Base-by-base conservation (phyloP, 2,888 invertebrate species). In the Escarpia spicata region DNA sequence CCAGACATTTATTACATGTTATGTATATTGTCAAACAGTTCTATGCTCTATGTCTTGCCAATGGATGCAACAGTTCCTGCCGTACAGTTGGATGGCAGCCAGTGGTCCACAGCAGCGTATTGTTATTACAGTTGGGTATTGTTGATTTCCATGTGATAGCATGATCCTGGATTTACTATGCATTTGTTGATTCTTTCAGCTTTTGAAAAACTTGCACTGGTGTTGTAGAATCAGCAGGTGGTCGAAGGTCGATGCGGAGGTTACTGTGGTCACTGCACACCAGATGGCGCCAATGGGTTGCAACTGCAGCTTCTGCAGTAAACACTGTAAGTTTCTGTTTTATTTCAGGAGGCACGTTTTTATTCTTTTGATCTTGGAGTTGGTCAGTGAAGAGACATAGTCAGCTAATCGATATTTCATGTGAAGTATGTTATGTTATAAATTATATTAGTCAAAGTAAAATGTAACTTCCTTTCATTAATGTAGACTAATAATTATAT, bases 181-280 rank as follows among this genome's bases (percentile, higher is more conserved):
- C 43, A 45, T 60, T 52, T 44, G n/a, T 90, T 12, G 43, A 91
- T 12, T 26, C 75, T 75, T 6, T 75, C 6, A 26, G 26, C 19
- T 75, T 75, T 15, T 75, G 75, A 75, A 6, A 75, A 75, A 75
- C 19, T 26, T 75, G 26, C 19, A 26, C 3, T 75, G 75, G 75
- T 92, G 19, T 91, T 93, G 31, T 90, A 93, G 93, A 91, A 91
- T 60, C 90, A 92, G 10, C 93, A 93, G 92, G 92, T 92, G 43
- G 93, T 93, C 58, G 91, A 92, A 44, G 94, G 94, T 6, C 52
- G 60, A 58, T 94, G 94, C 92, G 94, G 94, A 43, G 94, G 94
- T 15, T 92, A 93, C 91, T 94, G 94, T 60, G 93, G 93, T 19
- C 92, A 93, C 31, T 94, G 94, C 91, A 45, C 90, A 26, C 94